A percentile compares a stretch with the other conserved stretches of the same genome.
Conservation (phyloP, 2,113 vertebrate genomes). For the Scytalopus superciliaris region DNA sequence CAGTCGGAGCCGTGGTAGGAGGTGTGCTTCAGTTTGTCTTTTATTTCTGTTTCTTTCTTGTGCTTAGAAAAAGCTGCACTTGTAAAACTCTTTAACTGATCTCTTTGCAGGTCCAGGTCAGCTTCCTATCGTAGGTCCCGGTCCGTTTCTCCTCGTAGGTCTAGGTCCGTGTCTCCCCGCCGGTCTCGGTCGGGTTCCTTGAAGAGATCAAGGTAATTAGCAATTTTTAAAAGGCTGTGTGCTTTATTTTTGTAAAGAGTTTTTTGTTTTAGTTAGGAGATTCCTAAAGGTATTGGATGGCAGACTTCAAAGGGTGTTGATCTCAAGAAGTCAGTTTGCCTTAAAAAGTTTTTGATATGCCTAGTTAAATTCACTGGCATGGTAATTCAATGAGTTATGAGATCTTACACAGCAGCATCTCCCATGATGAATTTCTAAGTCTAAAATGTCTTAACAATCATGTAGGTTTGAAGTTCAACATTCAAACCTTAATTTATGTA, state of each 20-base stretch:
- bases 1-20: conserved; percentile 84
- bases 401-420: neutral
- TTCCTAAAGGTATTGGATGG: neutral
- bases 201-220: conserved; percentile 83
- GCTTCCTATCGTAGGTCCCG: conserved; percentile 81
- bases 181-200: conserved; percentile 82
- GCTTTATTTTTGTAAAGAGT: rapidly evolving
- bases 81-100: neutral
- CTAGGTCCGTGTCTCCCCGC: conserved; percentile 80
- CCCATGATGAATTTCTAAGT: neutral
- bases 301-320: neutral
- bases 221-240: neutral
- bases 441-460: rapidly evolving
- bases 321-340: neutral
- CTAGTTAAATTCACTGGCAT: neutral
- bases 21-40: conserved; percentile 61
- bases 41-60: neutral
- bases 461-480: neutral
- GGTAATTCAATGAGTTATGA: rapidly evolving
- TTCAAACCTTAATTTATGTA: neutral
- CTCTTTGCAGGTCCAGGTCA: conserved; percentile 75
- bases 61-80: neutral
- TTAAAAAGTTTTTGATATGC: neutral
- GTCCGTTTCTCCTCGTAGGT: conserved; percentile 84
- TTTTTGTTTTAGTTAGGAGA: neutral